Percentiles rank a stretch among this genome's conserved stretches.
phyloP scores from a whole-genome alignment of 2,888 invertebrate species.

The Chloromyia formosa region DNA sequence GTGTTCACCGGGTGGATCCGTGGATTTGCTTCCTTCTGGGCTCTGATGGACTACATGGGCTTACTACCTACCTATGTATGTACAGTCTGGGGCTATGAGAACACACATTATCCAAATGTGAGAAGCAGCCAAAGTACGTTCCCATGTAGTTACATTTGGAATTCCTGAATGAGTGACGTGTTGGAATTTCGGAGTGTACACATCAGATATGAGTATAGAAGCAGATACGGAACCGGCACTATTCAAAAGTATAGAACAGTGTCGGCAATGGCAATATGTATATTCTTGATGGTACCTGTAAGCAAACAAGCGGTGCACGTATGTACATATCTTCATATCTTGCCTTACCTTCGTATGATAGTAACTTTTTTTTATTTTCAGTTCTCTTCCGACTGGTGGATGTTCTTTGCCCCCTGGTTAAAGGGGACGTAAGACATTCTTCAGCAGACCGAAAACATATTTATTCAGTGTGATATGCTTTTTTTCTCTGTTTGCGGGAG shows the following conservation, averaged over 20 bases:
- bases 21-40: no score
- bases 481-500: not conserved
- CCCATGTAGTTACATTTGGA: slow-evolving; percentile 17
- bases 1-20: no score
- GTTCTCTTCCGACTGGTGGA: not conserved
- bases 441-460: not conserved
- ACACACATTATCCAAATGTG: not conserved
- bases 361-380: slow-evolving; percentile 3
- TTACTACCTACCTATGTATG: not conserved
- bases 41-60: no score
- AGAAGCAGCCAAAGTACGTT: slow-evolving; percentile 13
- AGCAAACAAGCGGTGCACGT: not conserved
- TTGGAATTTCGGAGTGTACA: slow-evolving; percentile 28
- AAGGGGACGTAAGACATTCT: not conserved
- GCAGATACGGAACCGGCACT: slow-evolving; percentile 8
- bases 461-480: slow-evolving; percentile 18
- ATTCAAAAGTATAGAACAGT: no score
- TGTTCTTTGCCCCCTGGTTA: not conserved
- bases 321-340: not conserved
- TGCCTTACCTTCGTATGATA: not conserved
- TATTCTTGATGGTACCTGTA: slow-evolving; percentile 7
- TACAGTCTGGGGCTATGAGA: not conserved
- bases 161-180: slow-evolving; percentile 35
- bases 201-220: not conserved
- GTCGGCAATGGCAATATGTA: not conserved